phyloP scores from a whole-genome alignment of 2,113 vertebrate genomes.

The Malurus alboscapulatus region DNA sequence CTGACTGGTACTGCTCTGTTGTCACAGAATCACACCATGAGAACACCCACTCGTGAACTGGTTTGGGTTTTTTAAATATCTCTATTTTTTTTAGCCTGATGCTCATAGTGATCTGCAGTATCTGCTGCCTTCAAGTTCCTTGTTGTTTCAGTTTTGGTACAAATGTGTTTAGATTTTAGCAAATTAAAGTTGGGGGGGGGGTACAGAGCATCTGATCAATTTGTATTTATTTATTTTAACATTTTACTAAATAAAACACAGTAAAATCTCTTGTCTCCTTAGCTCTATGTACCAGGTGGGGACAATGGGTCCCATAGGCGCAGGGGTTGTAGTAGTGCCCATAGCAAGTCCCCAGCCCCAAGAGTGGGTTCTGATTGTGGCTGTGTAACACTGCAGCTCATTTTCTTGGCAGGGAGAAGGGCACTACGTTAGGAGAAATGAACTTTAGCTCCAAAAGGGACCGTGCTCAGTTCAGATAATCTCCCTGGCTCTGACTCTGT shows the following conservation, averaged over 20 bases:
- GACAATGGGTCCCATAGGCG: background rate
- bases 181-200: slow-evolving; percentile 80
- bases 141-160: slow-evolving; percentile 91
- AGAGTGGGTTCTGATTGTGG: background rate
- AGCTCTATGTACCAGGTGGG: slow-evolving; percentile 59
- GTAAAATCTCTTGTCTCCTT: slow-evolving; percentile 77
- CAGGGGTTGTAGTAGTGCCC: background rate
- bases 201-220: slow-evolving; percentile 98
- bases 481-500: fast-evolving
- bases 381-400: fast-evolving
- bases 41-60: slow-evolving; percentile 30
- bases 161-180: slow-evolving; percentile 96
- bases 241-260: slow-evolving; percentile 99
- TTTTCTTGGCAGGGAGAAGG: background rate
- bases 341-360: background rate
- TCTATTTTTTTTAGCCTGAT: slow-evolving; percentile 73
- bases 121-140: slow-evolving; percentile 89
- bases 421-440: background rate
- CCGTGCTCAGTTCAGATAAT: background rate
- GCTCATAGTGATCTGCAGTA: slow-evolving; percentile 86
- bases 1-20: slow-evolving; percentile 22
- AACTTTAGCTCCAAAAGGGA: background rate
- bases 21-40: slow-evolving; percentile 30
- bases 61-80: slow-evolving; percentile 54
- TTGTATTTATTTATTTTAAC: slow-evolving; percentile 99